These are phyloP conservation scores for Sylvia borin DNA, from an alignment of 2,797 vertebrate genomes.

Conservation along the genomic window DNA sequence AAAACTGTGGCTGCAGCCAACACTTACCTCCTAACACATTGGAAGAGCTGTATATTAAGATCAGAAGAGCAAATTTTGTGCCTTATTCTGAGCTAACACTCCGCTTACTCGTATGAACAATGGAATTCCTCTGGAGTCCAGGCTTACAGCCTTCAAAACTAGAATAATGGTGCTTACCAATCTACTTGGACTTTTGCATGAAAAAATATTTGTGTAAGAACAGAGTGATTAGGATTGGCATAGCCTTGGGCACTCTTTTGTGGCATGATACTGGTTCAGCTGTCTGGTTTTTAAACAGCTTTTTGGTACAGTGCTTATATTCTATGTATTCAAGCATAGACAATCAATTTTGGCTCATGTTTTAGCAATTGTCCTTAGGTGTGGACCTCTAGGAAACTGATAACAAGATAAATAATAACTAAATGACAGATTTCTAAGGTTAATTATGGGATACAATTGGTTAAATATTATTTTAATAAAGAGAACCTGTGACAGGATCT, in stretches of 20 bases:
- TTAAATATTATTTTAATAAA: not conserved
- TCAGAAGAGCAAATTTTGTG: not conserved
- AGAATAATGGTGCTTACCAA: fast-evolving
- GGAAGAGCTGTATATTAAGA: not conserved
- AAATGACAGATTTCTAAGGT: not conserved
- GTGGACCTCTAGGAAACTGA: not conserved
- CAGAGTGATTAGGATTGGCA: not conserved
- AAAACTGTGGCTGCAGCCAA: not conserved
- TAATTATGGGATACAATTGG: not conserved
- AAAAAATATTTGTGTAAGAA: not conserved
- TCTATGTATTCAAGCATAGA: not conserved
- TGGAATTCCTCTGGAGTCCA: not conserved
- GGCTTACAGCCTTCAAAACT: not conserved
- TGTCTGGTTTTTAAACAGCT: not conserved
- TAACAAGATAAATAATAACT: not conserved
- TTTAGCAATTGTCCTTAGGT: not conserved
- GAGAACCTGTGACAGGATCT: not conserved
- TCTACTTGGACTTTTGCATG: not conserved
- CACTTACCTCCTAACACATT: fast-evolving
- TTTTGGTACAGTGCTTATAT: not conserved
- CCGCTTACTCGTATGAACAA: not conserved
- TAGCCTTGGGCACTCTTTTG: not conserved
- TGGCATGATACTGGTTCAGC: not conserved
- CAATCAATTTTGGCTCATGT: not conserved
- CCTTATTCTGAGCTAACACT: not conserved